Conservation (phyloP, 2,113 vertebrate species). For the Ammodytes dubius region DNA sequence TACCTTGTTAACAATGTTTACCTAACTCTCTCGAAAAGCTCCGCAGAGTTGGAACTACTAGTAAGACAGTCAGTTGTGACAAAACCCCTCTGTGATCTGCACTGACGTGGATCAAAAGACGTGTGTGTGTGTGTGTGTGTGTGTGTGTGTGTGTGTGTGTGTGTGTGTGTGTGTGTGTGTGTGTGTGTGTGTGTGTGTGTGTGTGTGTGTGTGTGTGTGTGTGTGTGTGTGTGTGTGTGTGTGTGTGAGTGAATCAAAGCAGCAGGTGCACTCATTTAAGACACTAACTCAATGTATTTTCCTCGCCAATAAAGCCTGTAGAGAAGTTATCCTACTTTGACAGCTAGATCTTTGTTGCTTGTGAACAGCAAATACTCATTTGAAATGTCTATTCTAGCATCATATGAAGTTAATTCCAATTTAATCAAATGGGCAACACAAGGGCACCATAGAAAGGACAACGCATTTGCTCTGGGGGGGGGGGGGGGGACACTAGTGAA, state of each 20-base stretch:
- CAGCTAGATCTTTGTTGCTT: conserved; percentile 18
- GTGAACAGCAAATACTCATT: conserved; percentile 30
- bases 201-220: too few species aligned
- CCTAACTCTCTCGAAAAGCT: conserved; percentile 75
- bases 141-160: too few species aligned
- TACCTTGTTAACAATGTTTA: conserved; percentile 80
- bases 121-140: conserved; percentile 3
- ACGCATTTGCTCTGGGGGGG: conserved; percentile 32
- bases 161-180: too few species aligned
- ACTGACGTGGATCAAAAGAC: conserved; percentile 50
- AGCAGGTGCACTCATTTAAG: conserved; percentile 24
- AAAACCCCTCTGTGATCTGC: conserved; percentile 72
- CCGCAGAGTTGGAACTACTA: conserved; percentile 72
- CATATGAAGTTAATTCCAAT: conserved; percentile 27
- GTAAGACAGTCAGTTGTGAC: conserved; percentile 67
- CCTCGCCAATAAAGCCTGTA: neutral
- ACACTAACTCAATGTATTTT: conserved; percentile 24
- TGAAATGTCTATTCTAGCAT: neutral
- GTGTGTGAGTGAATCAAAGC: conserved; percentile 45
- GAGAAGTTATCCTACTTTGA: neutral
- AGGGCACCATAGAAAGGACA: conserved; percentile 35
- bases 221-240: too few species aligned
- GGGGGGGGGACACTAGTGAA: neutral
- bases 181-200: conserved; percentile 1
- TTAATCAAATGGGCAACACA: conserved; percentile 20